Evolutionary conservation across 2,888 invertebrate species (phyloP).

Genomic region (Phengaris arion): DNA sequence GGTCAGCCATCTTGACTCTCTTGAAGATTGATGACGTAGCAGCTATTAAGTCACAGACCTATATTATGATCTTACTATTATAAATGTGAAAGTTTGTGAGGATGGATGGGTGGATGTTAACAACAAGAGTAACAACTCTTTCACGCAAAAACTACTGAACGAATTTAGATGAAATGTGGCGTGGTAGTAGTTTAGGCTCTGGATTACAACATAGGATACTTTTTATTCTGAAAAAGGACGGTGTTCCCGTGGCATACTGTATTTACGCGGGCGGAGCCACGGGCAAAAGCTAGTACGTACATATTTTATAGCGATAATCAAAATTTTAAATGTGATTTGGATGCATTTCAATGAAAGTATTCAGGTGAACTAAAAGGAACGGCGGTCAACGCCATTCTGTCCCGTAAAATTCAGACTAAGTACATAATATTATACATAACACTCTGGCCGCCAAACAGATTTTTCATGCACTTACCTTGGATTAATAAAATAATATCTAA

Average conservation of each 20-base stretch:
- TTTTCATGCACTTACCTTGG: not conserved
- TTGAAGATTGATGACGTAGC: not conserved
- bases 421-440: not conserved
- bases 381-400: slow-evolving; percentile 28
- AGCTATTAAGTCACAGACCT: not conserved
- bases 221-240: no score
- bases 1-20: slow-evolving; percentile 2
- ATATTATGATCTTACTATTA: no score
- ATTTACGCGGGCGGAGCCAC: no score
- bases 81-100: no score
- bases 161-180: not conserved
- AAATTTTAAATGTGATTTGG: not conserved
- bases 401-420: slow-evolving; percentile 25
- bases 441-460: not conserved
- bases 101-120: no score
- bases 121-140: no score
- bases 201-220: no score
- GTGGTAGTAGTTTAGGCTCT: no score
- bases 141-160: no score
- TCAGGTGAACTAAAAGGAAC: not conserved
- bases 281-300: not conserved
- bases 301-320: not conserved
- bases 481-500: no score
- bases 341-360: not conserved
- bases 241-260: no score